Evolutionary conservation across 2,888 invertebrate species (phyloP).

Genomic region (Slavum lentiscoides): DNA sequence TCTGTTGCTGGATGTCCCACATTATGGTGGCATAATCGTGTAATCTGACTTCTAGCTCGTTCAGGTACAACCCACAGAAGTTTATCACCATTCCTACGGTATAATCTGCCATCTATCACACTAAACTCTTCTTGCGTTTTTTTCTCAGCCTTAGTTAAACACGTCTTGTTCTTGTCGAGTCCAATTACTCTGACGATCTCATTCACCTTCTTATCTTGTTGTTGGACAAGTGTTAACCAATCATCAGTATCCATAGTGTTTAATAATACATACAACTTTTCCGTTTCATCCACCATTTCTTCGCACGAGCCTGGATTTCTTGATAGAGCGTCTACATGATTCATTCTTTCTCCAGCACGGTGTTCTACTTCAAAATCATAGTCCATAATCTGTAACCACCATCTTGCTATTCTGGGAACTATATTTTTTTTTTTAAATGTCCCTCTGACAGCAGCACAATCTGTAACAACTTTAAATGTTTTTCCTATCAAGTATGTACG

Average conservation of each 20-base stretch:
- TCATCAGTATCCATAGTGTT: neutral
- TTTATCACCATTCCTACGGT: neutral
- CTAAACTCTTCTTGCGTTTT: neutral
- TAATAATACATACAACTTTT: neutral
- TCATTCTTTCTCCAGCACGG: neutral
- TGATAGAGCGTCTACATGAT: neutral
- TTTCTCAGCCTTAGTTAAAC: too few relatives aligned
- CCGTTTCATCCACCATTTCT: neutral
- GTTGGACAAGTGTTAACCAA: neutral
- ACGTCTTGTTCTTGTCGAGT: too few relatives aligned
- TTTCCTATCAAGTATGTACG: slow-evolving; percentile 58
- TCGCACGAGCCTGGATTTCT: neutral
- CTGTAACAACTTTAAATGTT: slow-evolving; percentile 58
- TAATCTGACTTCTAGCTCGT: neutral
- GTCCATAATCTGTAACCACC: neutral
- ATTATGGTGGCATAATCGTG: neutral
- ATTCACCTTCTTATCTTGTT: too few relatives aligned
- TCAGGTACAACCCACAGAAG: neutral
- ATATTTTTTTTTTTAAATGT: neutral
- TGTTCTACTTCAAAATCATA: slow-evolving; percentile 3
- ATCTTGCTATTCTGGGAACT: neutral
- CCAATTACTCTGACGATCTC: too few relatives aligned
- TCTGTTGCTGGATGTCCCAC: neutral
- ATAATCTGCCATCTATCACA: neutral
- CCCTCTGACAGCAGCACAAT: slow-evolving; percentile 56